Conservation (phyloP, 2,888 invertebrate species). For the Eristalis tenax region DNA sequence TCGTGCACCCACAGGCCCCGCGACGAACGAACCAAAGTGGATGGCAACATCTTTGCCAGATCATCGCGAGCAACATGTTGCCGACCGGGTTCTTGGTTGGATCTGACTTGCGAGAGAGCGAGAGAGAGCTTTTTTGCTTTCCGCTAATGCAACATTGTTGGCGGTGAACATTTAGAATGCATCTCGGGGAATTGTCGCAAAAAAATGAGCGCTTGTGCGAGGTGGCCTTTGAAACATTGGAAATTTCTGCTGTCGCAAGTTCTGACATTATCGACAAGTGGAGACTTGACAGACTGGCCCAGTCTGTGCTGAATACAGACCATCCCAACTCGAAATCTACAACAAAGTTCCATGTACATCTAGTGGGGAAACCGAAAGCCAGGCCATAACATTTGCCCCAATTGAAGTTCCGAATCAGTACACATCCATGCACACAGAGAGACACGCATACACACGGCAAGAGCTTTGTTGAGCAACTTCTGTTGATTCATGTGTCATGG, state of each 20-base stretch:
- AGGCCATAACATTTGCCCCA: not conserved
- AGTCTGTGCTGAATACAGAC: not conserved
- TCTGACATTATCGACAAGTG: no score
- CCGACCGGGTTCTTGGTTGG: not conserved
- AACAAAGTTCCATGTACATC: not conserved
- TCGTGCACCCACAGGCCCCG: conserved; percentile 30
- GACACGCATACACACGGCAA: conserved; percentile 3
- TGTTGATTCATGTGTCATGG: conserved; percentile 21
- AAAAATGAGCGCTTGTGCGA: not conserved
- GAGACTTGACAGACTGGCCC: no score
- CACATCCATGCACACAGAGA: not conserved
- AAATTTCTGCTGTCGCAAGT: no score
- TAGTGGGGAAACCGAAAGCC: not conserved
- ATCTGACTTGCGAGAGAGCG: not conserved
- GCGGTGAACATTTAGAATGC: not conserved
- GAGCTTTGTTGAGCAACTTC: conserved; percentile 16
- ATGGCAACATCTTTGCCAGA: not conserved
- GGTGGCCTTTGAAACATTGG: no score
- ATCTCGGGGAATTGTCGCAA: not conserved
- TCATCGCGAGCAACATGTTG: not conserved
- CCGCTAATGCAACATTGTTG: not conserved
- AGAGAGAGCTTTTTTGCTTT: not conserved
- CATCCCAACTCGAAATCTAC: not conserved
- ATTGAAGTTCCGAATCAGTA: not conserved
- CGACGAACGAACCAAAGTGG: not conserved